A percentile compares a stretch with the other conserved stretches of the same genome.
phyloP scores from a whole-genome alignment of 2,797 vertebrate genomes.

The Sebastes hubbsi region DNA sequence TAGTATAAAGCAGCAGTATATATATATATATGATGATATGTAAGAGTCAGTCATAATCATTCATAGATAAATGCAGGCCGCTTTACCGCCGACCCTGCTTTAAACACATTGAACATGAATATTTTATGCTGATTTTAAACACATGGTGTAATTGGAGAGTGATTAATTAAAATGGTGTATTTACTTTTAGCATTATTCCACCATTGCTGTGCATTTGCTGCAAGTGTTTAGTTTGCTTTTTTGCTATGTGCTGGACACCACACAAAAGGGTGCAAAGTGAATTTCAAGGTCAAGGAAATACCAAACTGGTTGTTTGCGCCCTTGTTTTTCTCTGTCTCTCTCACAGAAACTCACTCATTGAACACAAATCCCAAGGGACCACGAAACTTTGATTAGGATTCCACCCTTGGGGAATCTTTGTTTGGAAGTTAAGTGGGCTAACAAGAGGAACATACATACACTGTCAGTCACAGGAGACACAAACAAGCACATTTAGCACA shows the following conservation, averaged over 20 bases:
- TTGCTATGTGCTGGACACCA: neutral
- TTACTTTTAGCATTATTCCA: neutral
- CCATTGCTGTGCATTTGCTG: too few species aligned
- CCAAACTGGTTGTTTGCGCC: neutral
- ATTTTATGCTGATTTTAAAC: neutral
- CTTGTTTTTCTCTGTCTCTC: neutral
- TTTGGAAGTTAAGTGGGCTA: constrained; percentile 8
- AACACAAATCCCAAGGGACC: neutral
- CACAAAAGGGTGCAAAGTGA: neutral
- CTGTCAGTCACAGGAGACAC: neutral
- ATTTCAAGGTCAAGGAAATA: neutral
- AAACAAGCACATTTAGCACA: neutral
- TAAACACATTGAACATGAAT: neutral
- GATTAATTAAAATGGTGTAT: neutral
- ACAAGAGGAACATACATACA: neutral
- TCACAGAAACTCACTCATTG: neutral
- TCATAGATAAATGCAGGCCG: neutral
- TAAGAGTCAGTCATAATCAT: neutral
- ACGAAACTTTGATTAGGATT: neutral
- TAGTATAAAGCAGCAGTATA: neutral
- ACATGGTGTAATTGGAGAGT: neutral
- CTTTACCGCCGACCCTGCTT: neutral
- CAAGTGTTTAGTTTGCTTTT: neutral
- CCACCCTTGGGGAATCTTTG: neutral
- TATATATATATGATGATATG: neutral